These are phyloP conservation scores for Chelon labrosus DNA, from an alignment of 2,797 vertebrate genomes.

Conservation along the genomic window DNA sequence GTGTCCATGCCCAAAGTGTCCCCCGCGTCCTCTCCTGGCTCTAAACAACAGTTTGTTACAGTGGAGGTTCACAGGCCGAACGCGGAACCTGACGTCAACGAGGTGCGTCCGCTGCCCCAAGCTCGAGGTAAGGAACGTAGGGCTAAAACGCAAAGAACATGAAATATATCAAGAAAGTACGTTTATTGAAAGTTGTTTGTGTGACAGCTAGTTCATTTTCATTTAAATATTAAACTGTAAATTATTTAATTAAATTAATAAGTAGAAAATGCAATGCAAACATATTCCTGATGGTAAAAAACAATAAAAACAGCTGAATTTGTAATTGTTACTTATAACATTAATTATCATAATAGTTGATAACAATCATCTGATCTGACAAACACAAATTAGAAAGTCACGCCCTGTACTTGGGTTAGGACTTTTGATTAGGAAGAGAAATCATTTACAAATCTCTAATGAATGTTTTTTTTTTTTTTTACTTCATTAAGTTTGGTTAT, in stretches of 20 bases:
- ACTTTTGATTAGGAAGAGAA: not conserved
- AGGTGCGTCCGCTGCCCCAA: slow-evolving; percentile 94
- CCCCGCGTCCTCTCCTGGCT: slow-evolving; percentile 55
- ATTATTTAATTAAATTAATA: no score
- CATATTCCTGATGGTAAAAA: no score
- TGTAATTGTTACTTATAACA: no score
- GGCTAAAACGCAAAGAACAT: not conserved
- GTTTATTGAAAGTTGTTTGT: no score
- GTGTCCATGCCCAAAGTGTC: slow-evolving; percentile 53
- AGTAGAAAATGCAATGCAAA: no score
- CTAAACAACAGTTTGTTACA: slow-evolving; percentile 92
- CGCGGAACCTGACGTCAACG: slow-evolving; percentile 95
- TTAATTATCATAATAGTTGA: no score
- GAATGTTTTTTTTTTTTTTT: no score
- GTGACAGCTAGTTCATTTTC: no score
- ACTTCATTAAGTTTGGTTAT: not conserved
- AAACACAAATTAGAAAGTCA: not conserved
- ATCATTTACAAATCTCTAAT: no score
- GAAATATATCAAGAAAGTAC: not conserved
- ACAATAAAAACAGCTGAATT: no score
- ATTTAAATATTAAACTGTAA: no score
- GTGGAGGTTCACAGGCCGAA: slow-evolving; percentile 97
- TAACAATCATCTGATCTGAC: not conserved
- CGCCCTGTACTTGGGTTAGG: not conserved
- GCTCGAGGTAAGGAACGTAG: slow-evolving; percentile 87